Evolutionary conservation across 2,113 vertebrate genomes (phyloP), one percentile per base, ranked within the genome.

Genomic region (Melanocharis versteri): DNA sequence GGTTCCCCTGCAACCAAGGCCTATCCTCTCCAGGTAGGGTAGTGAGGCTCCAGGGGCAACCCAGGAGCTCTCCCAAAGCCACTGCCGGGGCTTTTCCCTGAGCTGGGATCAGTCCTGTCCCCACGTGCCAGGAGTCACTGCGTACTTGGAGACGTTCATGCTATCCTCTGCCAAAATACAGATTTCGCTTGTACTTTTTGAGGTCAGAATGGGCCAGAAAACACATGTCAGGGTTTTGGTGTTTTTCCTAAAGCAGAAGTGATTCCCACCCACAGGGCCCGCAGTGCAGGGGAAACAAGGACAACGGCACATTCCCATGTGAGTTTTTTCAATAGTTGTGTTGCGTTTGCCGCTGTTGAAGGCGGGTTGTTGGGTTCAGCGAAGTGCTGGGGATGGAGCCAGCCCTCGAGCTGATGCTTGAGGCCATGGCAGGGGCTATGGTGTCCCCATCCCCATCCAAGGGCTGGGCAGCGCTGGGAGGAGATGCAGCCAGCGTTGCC

Each of bases 341-440:
- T 35, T 7, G 9, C 19, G 12, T 30, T 40, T 54, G 33, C 28
- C 17, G 13, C 48, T 47, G 62, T 9, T 0, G 4, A 11, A 76
- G 50, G 24, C 21, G 47, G 15, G n/a, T 6, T 76, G 45, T 23
- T 45, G 53, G 61, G 72, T 28, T 76, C 50, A 56, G 44, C 0
- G 10, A 50, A 31, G 14, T 1, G 9, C 45, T 62, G 79, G 61
- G 53, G 72, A 62, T 10, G 26, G 62, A 80, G 39, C 2, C 60
- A 69, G 50, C 14, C 4, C 9, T 42, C 0, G 0, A 44, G 16
- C 9, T 11, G 11, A 31, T 16, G 14, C 10, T 14, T 26, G 50
- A 57, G 61, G 17, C 15, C 2, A 0, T 4, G 44, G 47, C 1
- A 1, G n/a, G 15, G 15, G 12, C 27, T 35, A 8, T 0, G 1